Evolutionary conservation across 2,113 vertebrate species (phyloP), one percentile per base, ranked within the genome.

Genomic region (Bagarius yarrelli): DNA sequence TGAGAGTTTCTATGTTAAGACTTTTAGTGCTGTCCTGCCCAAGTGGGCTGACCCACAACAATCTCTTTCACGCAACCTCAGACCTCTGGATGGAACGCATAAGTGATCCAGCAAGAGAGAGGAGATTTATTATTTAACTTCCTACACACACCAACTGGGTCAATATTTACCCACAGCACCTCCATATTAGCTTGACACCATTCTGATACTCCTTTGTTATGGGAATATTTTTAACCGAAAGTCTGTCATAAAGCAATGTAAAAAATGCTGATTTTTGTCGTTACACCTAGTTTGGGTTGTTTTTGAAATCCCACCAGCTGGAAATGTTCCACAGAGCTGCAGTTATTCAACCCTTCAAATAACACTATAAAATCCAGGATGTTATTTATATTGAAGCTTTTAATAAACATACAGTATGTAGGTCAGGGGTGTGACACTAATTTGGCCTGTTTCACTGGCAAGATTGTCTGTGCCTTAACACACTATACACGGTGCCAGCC

Each of bases 241-340:
- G 23, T 27, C 52, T 81, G 19, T 34, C 34, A 47, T 27, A 4
- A 40, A 47, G 30, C 14, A 64, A 64, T 81, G 70, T 81, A 59
- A 81, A 80, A 80, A 72, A 80, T 80, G 66, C 55, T 23, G 34
- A 61, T 61, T 61, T 47, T 47, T 11, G 16, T 34, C 4, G 75
- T 50, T 47, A 55, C 78, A 72, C 66, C 78, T 69, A 14, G 14
- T 72, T 50, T 72, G 27, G 53, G 56, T 50, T 60, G 27, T 52
- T 34, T 80, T 25, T 50, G 44, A 63, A 63, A 61, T 50, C 21
- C 8, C 2, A 47, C 25, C 55, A 60, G 55, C 50, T 79, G 66
- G 52, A 70, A 50, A 44, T 12, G 52, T 8, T 57, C 18, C 56
- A 44, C 21, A 27, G 8, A 30, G 25, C n/a, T 59, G 23, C 52